phyloP scores from a whole-genome alignment of 2,888 invertebrate genomes.

The Stenolophus ochropezus region DNA sequence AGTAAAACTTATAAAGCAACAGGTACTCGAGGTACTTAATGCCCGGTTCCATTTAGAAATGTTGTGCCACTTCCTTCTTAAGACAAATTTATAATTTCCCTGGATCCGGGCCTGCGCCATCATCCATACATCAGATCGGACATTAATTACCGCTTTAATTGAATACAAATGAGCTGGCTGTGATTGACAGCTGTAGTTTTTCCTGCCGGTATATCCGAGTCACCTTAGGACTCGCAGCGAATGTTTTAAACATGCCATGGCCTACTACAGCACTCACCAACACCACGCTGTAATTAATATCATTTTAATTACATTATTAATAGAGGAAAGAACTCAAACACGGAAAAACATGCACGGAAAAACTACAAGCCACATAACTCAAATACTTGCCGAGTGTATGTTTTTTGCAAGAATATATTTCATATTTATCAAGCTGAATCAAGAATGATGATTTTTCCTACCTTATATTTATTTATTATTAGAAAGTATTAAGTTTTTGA shows the following conservation, averaged over 20 bases:
- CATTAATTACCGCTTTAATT: slow-evolving; percentile 49
- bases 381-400: background rate
- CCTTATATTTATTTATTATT: too few species aligned
- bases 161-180: slow-evolving; percentile 42
- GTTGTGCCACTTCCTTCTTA: too few species aligned
- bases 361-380: background rate
- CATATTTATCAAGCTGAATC: too few species aligned
- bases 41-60: too few species aligned
- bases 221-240: background rate
- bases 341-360: background rate
- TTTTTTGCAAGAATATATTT: too few species aligned
- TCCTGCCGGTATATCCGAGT: background rate
- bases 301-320: slow-evolving; percentile 52
- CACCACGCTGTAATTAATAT: slow-evolving; percentile 41
- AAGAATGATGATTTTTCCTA: too few species aligned
- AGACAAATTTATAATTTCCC: background rate
- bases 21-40: too few species aligned
- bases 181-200: slow-evolving; percentile 44
- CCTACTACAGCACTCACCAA: background rate
- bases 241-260: slow-evolving; percentile 27
- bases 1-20: too few species aligned
- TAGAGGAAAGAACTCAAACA: background rate
- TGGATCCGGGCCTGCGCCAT: slow-evolving; percentile 7
- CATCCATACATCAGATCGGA: background rate
- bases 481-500: too few species aligned